phyloP scores from a whole-genome alignment of 53 echinoderm and acorn worm species.

The Luidia sarsii region DNA sequence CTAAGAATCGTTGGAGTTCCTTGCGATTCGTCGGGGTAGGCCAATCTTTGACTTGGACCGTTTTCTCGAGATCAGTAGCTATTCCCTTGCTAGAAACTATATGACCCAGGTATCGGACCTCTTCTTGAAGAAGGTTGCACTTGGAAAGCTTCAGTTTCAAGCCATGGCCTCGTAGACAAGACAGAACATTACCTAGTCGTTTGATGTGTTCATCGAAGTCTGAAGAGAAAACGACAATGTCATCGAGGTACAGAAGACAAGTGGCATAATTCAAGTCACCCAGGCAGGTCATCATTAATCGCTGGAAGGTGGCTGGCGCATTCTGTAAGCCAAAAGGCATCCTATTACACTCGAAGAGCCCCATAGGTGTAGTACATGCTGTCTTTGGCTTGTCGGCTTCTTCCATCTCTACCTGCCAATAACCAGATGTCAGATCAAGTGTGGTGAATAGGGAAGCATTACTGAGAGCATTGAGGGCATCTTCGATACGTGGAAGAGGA shows the following conservation, averaged over 20 bases:
- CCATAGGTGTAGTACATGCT: constrained; percentile 31
- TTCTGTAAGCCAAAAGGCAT: constrained; percentile 64
- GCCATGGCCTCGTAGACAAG: constrained; percentile 8
- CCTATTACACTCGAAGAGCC: constrained; percentile 50
- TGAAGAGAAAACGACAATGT: constrained; percentile 32
- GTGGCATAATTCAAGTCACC: constrained; percentile 47
- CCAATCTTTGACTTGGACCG: neutral
- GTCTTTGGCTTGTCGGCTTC: constrained; percentile 39
- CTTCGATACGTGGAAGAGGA: constrained; percentile 19
- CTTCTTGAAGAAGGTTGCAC: constrained; percentile 20
- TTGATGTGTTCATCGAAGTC: constrained; percentile 33
- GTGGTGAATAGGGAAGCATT: neutral
- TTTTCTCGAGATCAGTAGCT: constrained; percentile 22
- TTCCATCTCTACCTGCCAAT: constrained; percentile 61
- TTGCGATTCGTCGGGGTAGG: neutral
- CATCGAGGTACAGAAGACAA: constrained; percentile 38
- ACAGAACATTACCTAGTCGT: constrained; percentile 6
- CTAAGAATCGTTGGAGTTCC: neutral
- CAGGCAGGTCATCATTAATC: constrained; percentile 55
- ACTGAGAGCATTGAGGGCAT: neutral
- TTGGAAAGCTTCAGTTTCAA: constrained; percentile 44
- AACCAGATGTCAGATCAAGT: constrained; percentile 24
- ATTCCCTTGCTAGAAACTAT: constrained; percentile 5
- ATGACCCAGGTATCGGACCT: constrained; percentile 37
- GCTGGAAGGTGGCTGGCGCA: constrained; percentile 61